Conservation (phyloP, 35 echinoderm and acorn worm genomes). For the Diadema setosum region DNA sequence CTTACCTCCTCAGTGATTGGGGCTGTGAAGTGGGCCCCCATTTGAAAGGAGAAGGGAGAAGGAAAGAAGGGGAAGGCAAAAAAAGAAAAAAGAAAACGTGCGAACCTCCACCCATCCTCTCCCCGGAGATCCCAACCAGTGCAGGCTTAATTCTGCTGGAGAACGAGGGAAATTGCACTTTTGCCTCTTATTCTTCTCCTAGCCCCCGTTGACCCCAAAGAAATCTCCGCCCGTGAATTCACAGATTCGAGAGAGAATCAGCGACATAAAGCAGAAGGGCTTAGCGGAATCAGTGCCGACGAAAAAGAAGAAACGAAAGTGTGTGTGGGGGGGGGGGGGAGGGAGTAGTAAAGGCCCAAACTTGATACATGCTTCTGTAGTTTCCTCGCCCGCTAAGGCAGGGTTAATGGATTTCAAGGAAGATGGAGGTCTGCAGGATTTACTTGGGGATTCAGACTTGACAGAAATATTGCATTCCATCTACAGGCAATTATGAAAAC, state of each 20-base stretch:
- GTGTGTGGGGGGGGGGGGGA: too few species aligned
- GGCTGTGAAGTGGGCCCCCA: too few species aligned
- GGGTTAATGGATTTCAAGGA: conserved; percentile 10
- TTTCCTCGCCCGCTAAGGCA: background rate
- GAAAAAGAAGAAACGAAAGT: too few species aligned
- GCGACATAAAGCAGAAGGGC: background rate
- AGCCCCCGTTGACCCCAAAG: background rate
- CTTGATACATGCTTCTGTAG: background rate
- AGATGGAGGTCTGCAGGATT: background rate
- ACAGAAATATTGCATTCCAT: background rate
- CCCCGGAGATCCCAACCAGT: background rate
- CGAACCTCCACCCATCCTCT: background rate
- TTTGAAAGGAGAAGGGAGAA: too few species aligned
- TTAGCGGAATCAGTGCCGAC: background rate
- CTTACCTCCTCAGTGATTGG: too few species aligned
- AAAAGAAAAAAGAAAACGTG: background rate
- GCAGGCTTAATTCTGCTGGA: conserved; percentile 16
- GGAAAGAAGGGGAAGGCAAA: background rate
- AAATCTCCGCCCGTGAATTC: conserved; percentile 5
- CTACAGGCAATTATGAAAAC: too few species aligned
- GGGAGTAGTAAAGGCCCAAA: background rate
- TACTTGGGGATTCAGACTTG: background rate
- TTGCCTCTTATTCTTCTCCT: conserved; percentile 13
- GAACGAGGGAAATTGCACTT: conserved; percentile 22
- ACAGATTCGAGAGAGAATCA: background rate